Conservation (phyloP, 2,797 vertebrate species). For the Cuculus canorus region DNA sequence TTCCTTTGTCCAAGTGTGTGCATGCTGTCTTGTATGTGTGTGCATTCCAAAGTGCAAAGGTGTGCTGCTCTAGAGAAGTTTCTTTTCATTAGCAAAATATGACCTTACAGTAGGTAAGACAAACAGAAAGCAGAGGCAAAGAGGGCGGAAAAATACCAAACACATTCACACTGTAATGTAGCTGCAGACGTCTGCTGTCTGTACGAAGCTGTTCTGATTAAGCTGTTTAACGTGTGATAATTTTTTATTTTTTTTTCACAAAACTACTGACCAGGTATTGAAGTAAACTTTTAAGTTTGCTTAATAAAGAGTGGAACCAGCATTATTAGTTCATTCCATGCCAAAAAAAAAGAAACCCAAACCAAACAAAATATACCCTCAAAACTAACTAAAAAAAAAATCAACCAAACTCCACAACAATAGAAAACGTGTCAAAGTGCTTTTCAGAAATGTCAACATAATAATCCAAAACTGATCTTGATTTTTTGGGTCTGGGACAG, state of each 20-base stretch:
- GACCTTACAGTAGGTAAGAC: background rate
- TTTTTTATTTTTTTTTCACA: background rate
- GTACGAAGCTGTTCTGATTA: conserved; percentile 23
- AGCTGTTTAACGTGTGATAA: background rate
- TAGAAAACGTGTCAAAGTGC: background rate
- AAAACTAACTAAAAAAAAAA: too few relatives aligned
- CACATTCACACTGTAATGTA: background rate
- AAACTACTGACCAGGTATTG: background rate
- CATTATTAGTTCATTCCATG: background rate
- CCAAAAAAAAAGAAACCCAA: background rate
- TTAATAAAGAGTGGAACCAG: background rate
- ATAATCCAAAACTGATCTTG: background rate
- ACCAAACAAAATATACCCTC: background rate
- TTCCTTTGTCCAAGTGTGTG: background rate
- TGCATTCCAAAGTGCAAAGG: background rate
- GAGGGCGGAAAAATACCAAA: background rate
- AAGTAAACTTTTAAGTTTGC: background rate
- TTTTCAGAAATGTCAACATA: background rate
- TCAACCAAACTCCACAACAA: background rate
- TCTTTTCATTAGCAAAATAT: conserved; percentile 53
- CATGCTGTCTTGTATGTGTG: background rate
- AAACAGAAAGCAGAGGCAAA: conserved; percentile 25
- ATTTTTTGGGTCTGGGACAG: background rate
- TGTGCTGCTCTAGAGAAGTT: background rate
- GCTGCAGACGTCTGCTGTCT: background rate